Conservation (phyloP, 2,888 invertebrate genomes). For the Drosophila limbata region DNA sequence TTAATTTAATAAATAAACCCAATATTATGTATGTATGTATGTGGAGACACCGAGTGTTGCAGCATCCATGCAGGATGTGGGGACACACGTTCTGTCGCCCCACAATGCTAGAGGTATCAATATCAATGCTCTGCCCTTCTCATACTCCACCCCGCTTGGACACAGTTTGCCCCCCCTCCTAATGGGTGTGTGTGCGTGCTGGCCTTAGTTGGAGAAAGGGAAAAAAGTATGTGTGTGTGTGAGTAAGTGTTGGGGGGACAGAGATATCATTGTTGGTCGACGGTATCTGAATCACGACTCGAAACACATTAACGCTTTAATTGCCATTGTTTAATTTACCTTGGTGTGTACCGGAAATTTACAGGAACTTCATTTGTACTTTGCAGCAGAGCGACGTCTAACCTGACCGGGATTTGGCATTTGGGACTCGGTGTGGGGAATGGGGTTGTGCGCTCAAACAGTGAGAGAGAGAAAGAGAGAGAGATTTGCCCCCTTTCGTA, state of each 20-base stretch:
- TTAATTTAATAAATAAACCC: conserved; percentile 34
- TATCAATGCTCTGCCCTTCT: conserved; percentile 8
- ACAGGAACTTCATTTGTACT: conserved; percentile 79
- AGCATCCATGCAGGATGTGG: neutral
- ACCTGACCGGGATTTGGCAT: neutral
- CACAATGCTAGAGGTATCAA: conserved; percentile 9
- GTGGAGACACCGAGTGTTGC: conserved; percentile 3
- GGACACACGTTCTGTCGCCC: conserved; percentile 7
- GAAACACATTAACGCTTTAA: conserved; percentile 70
- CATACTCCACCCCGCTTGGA: neutral
- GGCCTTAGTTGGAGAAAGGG: neutral
- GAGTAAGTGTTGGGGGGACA: too few relatives aligned
- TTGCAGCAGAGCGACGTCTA: conserved; percentile 9
- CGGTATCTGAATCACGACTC: conserved; percentile 62
- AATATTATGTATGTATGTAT: neutral
- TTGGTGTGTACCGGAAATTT: conserved; percentile 73
- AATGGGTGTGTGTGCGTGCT: conserved; percentile 14
- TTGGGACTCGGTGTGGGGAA: neutral
- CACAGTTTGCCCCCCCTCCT: neutral
- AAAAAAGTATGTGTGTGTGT: neutral
- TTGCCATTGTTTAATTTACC: conserved; percentile 80
- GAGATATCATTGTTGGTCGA: conserved; percentile 34
- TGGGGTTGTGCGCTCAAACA: neutral
- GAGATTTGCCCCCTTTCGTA: conserved; percentile 4
- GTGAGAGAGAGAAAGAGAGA: neutral